Percentiles rank a stretch among this genome's conserved stretches.
phyloP scores from a whole-genome alignment of 1,140 invertebrate species.

The Gryllus bimaculatus region DNA sequence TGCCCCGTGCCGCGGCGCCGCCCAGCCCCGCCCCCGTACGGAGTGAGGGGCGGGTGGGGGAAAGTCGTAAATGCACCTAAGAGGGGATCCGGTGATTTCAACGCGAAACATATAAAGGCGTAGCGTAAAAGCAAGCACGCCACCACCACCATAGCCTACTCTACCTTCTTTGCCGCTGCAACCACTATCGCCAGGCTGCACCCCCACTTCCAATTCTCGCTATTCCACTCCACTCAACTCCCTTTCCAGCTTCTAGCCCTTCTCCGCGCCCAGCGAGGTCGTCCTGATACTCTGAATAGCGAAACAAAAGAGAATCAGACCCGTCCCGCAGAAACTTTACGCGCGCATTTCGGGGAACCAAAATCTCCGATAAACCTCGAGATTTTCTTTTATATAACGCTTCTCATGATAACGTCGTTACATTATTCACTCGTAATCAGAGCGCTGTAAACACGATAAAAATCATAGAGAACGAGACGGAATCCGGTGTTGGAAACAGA shows the following conservation, averaged over 20 bases:
- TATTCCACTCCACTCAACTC: no score
- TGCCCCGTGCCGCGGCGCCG: background rate
- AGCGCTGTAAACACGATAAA: background rate
- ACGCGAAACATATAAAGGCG: constrained; percentile 3
- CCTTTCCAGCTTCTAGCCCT: no score
- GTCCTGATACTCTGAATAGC: background rate
- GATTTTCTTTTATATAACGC: background rate
- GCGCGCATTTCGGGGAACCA: background rate
- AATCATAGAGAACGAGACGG: background rate
- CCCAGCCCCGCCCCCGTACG: no score
- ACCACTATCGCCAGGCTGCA: no score
- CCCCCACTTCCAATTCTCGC: no score
- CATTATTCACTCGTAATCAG: background rate
- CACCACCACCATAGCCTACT: background rate
- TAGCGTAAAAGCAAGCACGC: background rate
- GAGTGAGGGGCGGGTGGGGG: no score
- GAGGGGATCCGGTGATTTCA: background rate
- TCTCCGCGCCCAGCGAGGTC: background rate
- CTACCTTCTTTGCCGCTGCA: background rate
- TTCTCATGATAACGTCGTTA: background rate
- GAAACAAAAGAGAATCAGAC: background rate
- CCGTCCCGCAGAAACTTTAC: background rate
- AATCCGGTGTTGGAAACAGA: background rate
- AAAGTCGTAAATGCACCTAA: background rate
- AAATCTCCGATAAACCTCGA: background rate